phyloP scores from a whole-genome alignment of 92 coral and sea anemone species.

The Phenganax stokvisi region DNA sequence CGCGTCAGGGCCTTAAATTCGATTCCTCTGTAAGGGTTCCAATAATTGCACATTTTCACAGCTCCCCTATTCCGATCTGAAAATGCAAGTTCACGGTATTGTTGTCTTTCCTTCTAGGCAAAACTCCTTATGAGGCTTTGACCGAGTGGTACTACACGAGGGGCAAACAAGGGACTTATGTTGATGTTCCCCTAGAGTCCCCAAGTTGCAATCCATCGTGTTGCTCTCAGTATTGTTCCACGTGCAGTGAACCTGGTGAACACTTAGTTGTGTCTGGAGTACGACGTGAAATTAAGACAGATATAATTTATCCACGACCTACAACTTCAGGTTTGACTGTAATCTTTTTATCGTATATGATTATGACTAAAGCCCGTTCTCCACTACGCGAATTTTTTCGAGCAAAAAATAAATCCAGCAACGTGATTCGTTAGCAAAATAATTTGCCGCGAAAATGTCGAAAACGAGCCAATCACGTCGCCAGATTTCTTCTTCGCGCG shows the following conservation, averaged over 20 bases:
- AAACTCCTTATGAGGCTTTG: slow-evolving; percentile 83
- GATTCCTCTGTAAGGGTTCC: too few relatives aligned
- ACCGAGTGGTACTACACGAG: slow-evolving; percentile 80
- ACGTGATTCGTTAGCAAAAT: too few relatives aligned
- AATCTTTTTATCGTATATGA: background rate
- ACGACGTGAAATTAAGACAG: background rate
- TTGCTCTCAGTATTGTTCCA: slow-evolving; percentile 68
- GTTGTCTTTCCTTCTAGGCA: slow-evolving; percentile 42
- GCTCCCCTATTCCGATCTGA: too few relatives aligned
- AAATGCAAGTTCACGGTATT: background rate
- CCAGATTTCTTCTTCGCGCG: too few relatives aligned
- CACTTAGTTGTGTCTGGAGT: background rate
- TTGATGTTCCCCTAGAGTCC: slow-evolving; percentile 67
- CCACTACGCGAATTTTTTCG: too few relatives aligned
- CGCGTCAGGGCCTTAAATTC: too few relatives aligned
- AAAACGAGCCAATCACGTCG: too few relatives aligned
- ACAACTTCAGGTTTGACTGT: background rate
- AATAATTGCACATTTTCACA: too few relatives aligned
- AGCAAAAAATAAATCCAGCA: too few relatives aligned
- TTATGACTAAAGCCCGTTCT: too few relatives aligned
- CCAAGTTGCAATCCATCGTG: slow-evolving; percentile 92
- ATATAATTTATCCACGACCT: background rate
- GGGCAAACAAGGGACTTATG: slow-evolving; percentile 76
- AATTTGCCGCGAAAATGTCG: too few relatives aligned
- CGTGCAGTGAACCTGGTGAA: slow-evolving; percentile 59